Evolutionary conservation across 92 coral and sea anemone genomes (phyloP).

Genomic region (Bergia sp.): DNA sequence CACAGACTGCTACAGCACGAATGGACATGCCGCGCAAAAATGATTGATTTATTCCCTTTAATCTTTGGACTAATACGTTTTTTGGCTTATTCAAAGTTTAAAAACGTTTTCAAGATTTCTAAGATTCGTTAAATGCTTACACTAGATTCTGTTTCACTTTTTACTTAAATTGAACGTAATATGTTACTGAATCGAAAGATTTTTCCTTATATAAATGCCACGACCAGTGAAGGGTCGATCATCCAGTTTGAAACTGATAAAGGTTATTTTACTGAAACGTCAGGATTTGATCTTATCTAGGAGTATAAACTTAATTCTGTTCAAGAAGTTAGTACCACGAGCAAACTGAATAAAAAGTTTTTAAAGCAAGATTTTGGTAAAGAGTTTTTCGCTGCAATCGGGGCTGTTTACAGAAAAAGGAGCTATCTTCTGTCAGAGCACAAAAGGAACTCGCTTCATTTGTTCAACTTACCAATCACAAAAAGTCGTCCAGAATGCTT

Average conservation of each 20-base stretch:
- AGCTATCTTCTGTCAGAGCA: not conserved
- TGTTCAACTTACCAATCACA: slow-evolving; percentile 16
- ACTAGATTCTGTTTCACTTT: too few species aligned
- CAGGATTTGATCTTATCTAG: too few species aligned
- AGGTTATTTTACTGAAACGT: not conserved
- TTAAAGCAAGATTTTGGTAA: too few species aligned
- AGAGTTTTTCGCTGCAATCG: not conserved
- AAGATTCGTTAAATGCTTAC: not conserved
- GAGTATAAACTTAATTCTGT: not conserved
- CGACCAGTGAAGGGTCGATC: not conserved
- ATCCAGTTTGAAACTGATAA: not conserved
- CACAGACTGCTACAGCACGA: not conserved
- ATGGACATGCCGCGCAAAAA: not conserved
- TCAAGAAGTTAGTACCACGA: not conserved
- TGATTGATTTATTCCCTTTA: not conserved
- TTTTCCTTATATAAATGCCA: not conserved
- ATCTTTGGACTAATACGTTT: not conserved
- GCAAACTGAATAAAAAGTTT: not conserved
- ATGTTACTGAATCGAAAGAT: not conserved
- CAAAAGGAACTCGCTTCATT: not conserved
- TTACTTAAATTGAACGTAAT: not conserved
- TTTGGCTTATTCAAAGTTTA: too few species aligned
- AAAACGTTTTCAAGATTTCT: too few species aligned
- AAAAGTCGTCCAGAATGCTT: slow-evolving; percentile 1
- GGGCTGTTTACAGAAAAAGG: not conserved